These are phyloP conservation scores for Holcopasites calliopsidis DNA, from an alignment of 1,140 invertebrate genomes.

Conservation along the genomic window DNA sequence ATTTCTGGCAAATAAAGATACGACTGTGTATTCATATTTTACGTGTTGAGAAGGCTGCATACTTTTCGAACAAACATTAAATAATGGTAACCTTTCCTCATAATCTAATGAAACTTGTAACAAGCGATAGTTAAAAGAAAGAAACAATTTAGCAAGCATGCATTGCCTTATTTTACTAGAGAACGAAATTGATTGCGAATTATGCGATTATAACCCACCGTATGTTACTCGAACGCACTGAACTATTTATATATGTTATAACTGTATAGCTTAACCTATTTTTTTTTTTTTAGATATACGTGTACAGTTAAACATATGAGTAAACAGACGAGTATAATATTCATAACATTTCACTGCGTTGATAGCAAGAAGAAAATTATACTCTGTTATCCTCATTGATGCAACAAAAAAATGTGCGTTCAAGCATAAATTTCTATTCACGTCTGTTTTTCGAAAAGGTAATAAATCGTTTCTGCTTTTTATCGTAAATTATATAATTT, in stretches of 20 bases:
- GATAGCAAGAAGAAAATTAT: not conserved
- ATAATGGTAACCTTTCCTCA: slow-evolving; percentile 41
- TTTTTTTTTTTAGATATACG: slow-evolving; percentile 20
- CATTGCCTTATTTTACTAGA: not conserved
- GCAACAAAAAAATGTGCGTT: slow-evolving; percentile 1
- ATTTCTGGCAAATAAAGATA: slow-evolving; percentile 18
- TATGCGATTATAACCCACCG: not conserved
- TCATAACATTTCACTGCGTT: not conserved
- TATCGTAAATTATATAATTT: not conserved
- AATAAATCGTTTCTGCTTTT: not conserved
- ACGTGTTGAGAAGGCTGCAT: not conserved
- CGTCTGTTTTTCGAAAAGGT: slow-evolving; percentile 11
- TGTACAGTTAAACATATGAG: slow-evolving; percentile 21
- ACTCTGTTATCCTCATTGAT: not conserved
- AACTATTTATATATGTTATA: slow-evolving; percentile 1
- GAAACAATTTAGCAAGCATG: not conserved
- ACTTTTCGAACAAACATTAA: slow-evolving; percentile 8
- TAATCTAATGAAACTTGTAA: slow-evolving; percentile 11
- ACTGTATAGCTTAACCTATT: slow-evolving; percentile 35
- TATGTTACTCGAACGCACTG: not conserved
- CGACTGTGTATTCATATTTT: not conserved
- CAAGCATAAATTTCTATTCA: not conserved
- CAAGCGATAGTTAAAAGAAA: not conserved
- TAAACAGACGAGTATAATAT: not conserved
- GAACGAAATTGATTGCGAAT: not conserved